Evolutionary conservation across 2,113 vertebrate genomes (phyloP).

Genomic region (Ellobius talpinus): DNA sequence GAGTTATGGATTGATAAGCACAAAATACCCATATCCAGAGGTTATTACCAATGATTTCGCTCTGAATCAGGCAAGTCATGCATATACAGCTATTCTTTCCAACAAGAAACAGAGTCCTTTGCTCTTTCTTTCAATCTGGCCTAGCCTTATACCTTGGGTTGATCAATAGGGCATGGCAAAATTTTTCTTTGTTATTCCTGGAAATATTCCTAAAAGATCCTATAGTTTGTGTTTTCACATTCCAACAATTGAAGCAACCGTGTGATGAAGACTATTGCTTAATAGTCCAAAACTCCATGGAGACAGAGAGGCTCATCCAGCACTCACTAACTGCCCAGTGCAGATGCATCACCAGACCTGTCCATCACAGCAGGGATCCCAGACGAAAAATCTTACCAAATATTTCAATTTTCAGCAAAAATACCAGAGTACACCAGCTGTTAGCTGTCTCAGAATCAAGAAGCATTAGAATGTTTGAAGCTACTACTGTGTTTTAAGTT

Average conservation of each 20-base stretch:
- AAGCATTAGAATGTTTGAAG: not conserved
- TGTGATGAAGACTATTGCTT: not conserved
- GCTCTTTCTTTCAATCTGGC: not conserved
- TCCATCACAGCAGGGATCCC: too few relatives aligned
- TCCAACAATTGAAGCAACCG: not conserved
- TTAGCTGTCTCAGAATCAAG: not conserved
- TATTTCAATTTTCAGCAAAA: not conserved
- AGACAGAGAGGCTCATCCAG: not conserved
- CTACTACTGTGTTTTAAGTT: not conserved
- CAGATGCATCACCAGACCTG: fast-evolving
- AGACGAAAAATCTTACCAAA: not conserved
- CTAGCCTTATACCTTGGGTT: not conserved
- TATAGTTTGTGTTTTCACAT: not conserved
- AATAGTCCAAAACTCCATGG: not conserved
- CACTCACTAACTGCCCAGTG: not conserved
- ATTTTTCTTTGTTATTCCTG: not conserved
- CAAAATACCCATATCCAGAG: not conserved
- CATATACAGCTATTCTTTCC: not conserved
- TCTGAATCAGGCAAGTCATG: not conserved
- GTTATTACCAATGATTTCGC: not conserved
- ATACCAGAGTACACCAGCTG: not conserved
- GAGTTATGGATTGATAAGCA: not conserved
- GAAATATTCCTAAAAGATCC: not conserved
- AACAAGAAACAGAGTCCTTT: not conserved
- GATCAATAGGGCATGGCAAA: not conserved